phyloP scores from a whole-genome alignment of 35 echinoderm and acorn worm genomes.

The Anneissia japonica region DNA sequence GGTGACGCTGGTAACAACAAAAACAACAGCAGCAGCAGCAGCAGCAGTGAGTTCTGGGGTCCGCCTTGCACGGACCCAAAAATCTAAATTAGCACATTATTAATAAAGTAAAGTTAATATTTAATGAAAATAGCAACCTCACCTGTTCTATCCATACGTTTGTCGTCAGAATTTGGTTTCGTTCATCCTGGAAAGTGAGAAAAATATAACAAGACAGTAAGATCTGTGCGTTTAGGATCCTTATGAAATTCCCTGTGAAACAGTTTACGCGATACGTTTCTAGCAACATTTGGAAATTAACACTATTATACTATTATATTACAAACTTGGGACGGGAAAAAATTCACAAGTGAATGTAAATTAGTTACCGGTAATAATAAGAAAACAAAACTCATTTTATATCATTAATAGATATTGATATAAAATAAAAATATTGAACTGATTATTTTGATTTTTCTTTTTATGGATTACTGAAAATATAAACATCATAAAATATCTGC shows the following conservation, averaged over 20 bases:
- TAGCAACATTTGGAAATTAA: not conserved
- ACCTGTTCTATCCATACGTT: constrained; percentile 99
- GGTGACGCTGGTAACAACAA: too few relatives aligned
- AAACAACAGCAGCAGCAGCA: too few relatives aligned
- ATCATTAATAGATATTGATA: not conserved
- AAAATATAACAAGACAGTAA: not conserved
- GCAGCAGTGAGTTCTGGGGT: too few relatives aligned
- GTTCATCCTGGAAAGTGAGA: constrained; percentile 65
- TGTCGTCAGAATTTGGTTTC: constrained; percentile 87
- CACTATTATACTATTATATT: not conserved
- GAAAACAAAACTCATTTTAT: not conserved
- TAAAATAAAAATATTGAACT: not conserved
- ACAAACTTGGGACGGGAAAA: not conserved
- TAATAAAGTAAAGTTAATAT: too few relatives aligned
- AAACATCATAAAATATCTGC: too few relatives aligned
- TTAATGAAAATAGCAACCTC: too few relatives aligned
- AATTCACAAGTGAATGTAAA: not conserved
- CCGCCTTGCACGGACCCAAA: too few relatives aligned
- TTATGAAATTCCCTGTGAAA: not conserved
- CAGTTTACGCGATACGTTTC: not conserved
- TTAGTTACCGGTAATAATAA: not conserved
- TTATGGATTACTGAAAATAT: too few relatives aligned
- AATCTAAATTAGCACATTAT: too few relatives aligned
- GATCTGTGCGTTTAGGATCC: not conserved
- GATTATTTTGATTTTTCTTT: too few relatives aligned